Evolutionary conservation across 2,113 vertebrate species (phyloP).

Genomic region (Sialia sialis): DNA sequence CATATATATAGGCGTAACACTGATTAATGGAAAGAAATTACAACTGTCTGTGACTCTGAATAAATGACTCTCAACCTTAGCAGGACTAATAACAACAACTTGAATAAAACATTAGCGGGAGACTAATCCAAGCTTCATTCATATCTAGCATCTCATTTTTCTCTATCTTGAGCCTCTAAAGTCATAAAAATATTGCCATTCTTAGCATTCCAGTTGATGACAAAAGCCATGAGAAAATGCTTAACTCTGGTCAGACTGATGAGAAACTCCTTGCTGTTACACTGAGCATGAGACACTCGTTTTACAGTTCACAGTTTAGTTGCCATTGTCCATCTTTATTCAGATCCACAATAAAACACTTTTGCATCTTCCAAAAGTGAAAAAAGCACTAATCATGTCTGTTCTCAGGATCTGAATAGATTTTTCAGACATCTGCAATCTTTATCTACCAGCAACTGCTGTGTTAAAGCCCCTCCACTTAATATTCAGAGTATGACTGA

Average conservation of each 20-base stretch:
- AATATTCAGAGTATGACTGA: background rate
- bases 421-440: background rate
- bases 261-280: background rate
- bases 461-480: background rate
- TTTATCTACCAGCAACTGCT: background rate
- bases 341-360: background rate
- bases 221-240: background rate
- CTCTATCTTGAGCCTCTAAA: background rate
- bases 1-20: background rate
- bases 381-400: background rate
- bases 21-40: slow-evolving; percentile 62
- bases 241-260: background rate
- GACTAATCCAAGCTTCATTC: background rate
- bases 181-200: background rate
- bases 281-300: background rate
- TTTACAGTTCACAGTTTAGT: background rate
- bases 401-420: background rate
- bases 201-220: background rate
- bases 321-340: background rate
- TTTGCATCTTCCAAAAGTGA: background rate
- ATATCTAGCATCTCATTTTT: background rate
- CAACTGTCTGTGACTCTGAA: slow-evolving; percentile 2
- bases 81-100: background rate
- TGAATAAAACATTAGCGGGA: background rate
- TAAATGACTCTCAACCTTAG: background rate